Evolutionary conservation across 2,888 invertebrate species (phyloP).

Genomic region (Thymelicus acteon): DNA sequence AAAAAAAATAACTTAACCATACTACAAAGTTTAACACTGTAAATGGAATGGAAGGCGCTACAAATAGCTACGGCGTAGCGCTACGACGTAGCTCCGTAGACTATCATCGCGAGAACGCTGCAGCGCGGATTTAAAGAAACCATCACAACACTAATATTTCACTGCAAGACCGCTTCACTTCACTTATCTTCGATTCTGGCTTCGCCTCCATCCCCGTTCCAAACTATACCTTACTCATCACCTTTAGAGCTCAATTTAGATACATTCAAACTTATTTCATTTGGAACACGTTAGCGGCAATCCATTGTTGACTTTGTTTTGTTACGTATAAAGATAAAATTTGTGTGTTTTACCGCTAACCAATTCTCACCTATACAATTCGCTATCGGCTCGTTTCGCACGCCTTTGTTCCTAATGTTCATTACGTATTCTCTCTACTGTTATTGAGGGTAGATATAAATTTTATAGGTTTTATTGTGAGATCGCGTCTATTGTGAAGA

Average conservation of each 20-base stretch:
- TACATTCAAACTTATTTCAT: constrained; percentile 50
- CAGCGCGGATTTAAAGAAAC: constrained; percentile 62
- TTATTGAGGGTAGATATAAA: constrained; percentile 75
- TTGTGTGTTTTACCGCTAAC: constrained; percentile 50
- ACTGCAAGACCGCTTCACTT: constrained; percentile 64
- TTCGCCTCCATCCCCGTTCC: constrained; percentile 45
- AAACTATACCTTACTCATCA: constrained; percentile 46
- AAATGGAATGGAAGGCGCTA: not conserved
- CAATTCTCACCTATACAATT: constrained; percentile 73
- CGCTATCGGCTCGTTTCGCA: constrained; percentile 74
- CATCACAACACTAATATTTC: constrained; percentile 76
- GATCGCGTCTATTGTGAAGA: constrained; percentile 62
- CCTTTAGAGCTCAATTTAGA: constrained; percentile 49
- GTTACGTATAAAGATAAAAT: constrained; percentile 47
- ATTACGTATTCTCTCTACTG: constrained; percentile 79
- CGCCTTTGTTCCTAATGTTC: constrained; percentile 80
- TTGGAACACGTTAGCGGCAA: constrained; percentile 46
- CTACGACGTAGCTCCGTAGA: constrained; percentile 37
- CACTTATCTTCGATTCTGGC: constrained; percentile 72
- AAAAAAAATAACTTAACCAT: too few relatives aligned
- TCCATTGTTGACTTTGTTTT: constrained; percentile 51
- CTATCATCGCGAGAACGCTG: constrained; percentile 52
- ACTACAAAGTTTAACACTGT: not conserved
- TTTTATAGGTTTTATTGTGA: constrained; percentile 74
- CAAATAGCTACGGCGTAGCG: constrained; percentile 32